A percentile compares a stretch with the other conserved stretches of the same genome.
Evolutionary conservation across 2,113 vertebrate genomes (phyloP).

Genomic region (Dinomys branickii): DNA sequence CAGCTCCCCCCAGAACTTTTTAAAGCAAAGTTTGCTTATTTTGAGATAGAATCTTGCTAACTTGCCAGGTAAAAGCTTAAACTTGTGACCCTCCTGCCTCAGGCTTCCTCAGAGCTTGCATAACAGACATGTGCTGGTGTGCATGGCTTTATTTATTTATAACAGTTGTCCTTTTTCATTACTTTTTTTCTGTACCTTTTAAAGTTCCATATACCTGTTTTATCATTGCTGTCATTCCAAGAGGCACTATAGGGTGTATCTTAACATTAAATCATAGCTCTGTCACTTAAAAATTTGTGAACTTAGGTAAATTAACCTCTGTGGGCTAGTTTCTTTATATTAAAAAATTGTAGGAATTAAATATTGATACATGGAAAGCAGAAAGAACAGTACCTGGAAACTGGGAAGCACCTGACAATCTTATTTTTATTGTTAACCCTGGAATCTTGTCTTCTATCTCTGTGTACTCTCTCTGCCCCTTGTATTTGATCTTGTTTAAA

Average conservation of each 20-base stretch:
- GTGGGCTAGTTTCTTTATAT: background rate
- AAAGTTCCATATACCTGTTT: background rate
- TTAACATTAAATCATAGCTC: background rate
- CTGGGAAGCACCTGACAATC: background rate
- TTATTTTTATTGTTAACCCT: background rate
- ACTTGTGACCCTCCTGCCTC: background rate
- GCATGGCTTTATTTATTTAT: background rate
- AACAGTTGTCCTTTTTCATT: background rate
- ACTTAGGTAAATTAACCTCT: background rate
- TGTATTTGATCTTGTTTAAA: constrained; percentile 44
- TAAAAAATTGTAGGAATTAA: constrained; percentile 49
- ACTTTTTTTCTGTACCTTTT: background rate
- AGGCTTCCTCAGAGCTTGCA: background rate
- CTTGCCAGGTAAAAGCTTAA: background rate
- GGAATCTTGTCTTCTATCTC: background rate
- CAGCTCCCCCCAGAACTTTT: background rate
- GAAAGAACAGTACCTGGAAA: background rate
- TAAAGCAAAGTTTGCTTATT: background rate
- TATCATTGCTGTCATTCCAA: background rate
- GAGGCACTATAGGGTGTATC: background rate
- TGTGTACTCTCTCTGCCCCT: background rate
- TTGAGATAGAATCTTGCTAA: background rate
- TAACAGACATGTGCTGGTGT: too few relatives aligned
- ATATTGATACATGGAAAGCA: background rate
- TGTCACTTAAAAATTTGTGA: background rate